Conservation (phyloP, 2,888 invertebrate species). For the Galerucella calmariensis region DNA sequence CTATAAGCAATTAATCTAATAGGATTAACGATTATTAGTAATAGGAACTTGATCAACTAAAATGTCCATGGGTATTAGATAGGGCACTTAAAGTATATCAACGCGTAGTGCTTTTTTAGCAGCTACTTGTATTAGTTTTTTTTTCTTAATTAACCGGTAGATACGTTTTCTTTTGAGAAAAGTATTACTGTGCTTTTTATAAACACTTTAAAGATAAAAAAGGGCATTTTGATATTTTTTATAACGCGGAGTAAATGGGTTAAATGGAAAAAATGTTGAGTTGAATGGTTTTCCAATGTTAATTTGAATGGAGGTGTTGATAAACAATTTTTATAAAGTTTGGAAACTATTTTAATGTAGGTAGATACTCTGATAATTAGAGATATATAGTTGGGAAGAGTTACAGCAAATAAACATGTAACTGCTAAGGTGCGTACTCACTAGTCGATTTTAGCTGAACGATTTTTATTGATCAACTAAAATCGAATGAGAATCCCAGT, state of each 20-base stretch:
- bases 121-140: conserved; percentile 22
- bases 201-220: neutral
- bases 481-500: no score
- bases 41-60: conserved; percentile 18
- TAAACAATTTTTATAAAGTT: no score
- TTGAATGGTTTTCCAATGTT: conserved; percentile 6
- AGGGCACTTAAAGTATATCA: conserved; percentile 18
- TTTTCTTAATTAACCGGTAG: conserved; percentile 3
- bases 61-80: neutral
- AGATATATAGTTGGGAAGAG: no score
- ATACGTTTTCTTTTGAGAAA: conserved; percentile 7
- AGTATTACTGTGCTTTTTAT: neutral
- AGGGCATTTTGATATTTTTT: neutral
- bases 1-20: neutral
- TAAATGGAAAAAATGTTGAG: neutral
- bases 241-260: conserved; percentile 1
- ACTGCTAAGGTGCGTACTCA: no score
- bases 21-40: conserved; percentile 22
- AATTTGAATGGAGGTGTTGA: no score
- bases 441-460: no score
- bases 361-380: no score
- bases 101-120: conserved; percentile 14
- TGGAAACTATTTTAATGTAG: no score
- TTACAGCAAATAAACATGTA: no score
- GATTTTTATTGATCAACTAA: no score